phyloP scores from a whole-genome alignment of 2,113 vertebrate genomes.

The Coracopsis vasa region DNA sequence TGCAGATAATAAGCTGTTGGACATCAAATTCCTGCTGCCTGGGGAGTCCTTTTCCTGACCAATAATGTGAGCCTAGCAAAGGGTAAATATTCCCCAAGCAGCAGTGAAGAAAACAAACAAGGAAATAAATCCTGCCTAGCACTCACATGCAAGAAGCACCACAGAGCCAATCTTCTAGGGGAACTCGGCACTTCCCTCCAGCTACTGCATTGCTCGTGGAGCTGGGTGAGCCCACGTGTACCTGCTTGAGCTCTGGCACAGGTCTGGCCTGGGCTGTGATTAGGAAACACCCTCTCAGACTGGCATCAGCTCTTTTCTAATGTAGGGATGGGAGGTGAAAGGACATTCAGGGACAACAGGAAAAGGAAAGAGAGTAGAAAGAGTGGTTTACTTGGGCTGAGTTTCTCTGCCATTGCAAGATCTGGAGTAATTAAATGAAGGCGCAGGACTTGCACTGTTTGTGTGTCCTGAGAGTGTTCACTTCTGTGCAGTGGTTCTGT shows the following conservation, averaged over 20 bases:
- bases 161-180: neutral
- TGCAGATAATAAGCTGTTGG: neutral
- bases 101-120: conserved; percentile 3
- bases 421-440: neutral
- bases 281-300: neutral
- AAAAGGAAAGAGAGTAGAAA: neutral
- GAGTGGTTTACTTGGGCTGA: neutral
- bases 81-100: neutral
- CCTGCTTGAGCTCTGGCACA: neutral
- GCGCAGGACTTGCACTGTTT: neutral
- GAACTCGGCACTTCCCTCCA: neutral
- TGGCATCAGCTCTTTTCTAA: neutral
- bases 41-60: neutral
- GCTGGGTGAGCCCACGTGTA: neutral
- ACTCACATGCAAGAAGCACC: neutral
- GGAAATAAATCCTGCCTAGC: conserved; percentile 23
- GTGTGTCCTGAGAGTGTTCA: neutral
- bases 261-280: neutral
- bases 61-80: neutral
- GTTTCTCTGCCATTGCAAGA: neutral
- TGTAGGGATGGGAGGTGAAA: neutral
- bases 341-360: neutral
- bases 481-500: neutral
- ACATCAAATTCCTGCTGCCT: neutral
- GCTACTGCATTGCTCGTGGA: neutral